Evolutionary conservation across 2,888 invertebrate genomes (phyloP).

Genomic region (Drosophila leonis): DNA sequence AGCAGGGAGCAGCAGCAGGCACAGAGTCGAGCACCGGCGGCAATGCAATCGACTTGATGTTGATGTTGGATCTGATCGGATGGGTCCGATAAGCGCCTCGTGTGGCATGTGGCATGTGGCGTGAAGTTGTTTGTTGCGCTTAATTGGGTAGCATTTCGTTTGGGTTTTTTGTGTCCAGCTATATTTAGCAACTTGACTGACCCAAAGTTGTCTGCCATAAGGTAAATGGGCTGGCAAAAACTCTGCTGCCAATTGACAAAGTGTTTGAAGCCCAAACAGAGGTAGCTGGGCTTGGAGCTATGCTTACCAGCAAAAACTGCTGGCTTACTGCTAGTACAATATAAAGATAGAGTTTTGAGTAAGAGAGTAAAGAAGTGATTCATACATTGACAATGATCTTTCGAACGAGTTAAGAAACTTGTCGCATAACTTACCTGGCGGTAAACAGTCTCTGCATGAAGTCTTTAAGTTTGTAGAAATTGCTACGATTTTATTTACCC

Average conservation of each 20-base stretch:
- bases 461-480: too few species aligned
- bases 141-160: constrained; percentile 71
- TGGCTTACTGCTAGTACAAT: too few species aligned
- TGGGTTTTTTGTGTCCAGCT: constrained; percentile 29
- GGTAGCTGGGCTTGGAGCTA: not conserved
- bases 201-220: constrained; percentile 57
- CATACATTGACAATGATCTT: not conserved
- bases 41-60: constrained; percentile 64
- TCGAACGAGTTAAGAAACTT: not conserved
- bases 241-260: constrained; percentile 15
- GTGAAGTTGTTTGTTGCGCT: constrained; percentile 80
- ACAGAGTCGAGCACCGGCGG: constrained; percentile 24
- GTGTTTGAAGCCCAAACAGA: not conserved
- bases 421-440: not conserved
- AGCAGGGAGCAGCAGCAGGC: not conserved
- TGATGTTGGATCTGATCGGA: constrained; percentile 67
- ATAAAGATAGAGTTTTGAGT: not conserved
- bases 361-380: not conserved
- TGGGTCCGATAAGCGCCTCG: constrained; percentile 72
- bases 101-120: constrained; percentile 78
- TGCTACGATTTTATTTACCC: too few species aligned
- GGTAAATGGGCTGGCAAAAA: constrained; percentile 18
- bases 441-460: too few species aligned
- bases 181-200: constrained; percentile 65
- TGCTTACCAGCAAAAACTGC: not conserved